Evolutionary conservation across 2,113 vertebrate species (phyloP).

Genomic region (Chlorodrepanis virens): DNA sequence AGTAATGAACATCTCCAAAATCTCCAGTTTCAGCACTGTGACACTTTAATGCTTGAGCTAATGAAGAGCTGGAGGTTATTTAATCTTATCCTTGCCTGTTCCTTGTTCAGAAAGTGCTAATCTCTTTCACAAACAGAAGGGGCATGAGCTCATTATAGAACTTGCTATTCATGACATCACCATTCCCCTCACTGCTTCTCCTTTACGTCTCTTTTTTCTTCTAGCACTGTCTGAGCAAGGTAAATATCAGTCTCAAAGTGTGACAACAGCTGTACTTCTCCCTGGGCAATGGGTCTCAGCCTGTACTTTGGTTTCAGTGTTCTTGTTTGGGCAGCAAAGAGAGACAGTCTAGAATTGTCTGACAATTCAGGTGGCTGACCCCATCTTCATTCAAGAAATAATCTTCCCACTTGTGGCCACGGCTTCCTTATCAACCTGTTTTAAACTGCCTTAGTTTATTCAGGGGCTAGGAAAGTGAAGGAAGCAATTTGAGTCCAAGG

Average conservation of each 20-base stretch:
- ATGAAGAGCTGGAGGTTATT: neutral
- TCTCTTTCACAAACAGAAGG: constrained; percentile 22
- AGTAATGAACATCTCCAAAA: neutral
- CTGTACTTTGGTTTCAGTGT: neutral
- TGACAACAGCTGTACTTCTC: neutral
- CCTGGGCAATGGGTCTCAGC: neutral
- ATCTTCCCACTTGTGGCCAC: neutral
- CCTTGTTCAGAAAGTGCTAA: constrained; percentile 2
- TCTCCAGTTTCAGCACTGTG: neutral
- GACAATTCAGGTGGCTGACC: neutral
- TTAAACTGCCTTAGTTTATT: neutral
- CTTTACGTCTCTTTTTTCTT: neutral
- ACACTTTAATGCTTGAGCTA: neutral
- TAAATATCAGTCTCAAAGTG: neutral
- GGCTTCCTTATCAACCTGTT: neutral
- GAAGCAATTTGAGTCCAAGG: neutral
- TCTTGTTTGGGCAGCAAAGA: neutral
- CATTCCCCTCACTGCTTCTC: neutral
- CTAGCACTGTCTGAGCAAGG: neutral
- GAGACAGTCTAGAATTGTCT: neutral
- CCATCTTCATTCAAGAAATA: neutral
- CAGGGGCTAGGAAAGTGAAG: neutral
- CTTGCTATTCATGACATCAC: neutral
- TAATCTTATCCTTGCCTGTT: constrained; percentile 21
- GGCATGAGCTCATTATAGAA: constrained; percentile 6